Base-by-base conservation (phyloP, 2,113 vertebrate species). In the Otolemur garnettii region DNA sequence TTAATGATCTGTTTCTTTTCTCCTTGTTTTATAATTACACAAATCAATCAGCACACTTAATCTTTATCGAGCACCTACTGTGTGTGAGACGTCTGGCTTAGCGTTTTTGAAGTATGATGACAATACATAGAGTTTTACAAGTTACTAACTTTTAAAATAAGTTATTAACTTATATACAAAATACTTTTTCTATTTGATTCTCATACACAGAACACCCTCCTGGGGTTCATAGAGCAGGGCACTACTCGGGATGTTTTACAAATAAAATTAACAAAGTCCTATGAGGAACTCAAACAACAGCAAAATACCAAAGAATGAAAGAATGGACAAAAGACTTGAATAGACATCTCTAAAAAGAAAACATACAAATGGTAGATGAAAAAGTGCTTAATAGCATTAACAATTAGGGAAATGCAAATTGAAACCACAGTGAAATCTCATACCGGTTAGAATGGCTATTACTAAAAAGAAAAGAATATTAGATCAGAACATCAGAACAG, bases 91-190 rank as follows among this genome's bases (percentile, higher is more conserved):
- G 33, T 38, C 85, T 75, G 77, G 59, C 66, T 89, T 42, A 50
- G 18, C 95, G 64, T n/a, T 80, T 93, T 91, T 90, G 77, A 95
- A 83, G n/a, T 68, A 57, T 62, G 68, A 38, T 84, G 14, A 22
- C 81, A 66, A 55, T 50, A 85, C 26, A 38, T 77, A 75, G 14
- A 90, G 19, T 4, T 68, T 50, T 50, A 50, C 45, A 50, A 50
- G 45, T 50, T 50, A 50, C 45, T 50, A 50, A 50, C 45, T 50
- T 50, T 50, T 50, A 5, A 50, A 50, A 50, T 50, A 50, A 50
- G 45, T 50, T 50, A 50, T 50, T 50, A 50, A 50, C 45, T 50
- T 50, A 10, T 68, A 87, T 45, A 88, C 14, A 66, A 55, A 69
- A 7, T 75, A 21, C 9, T 90, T 91, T 93, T 82, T 38, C 75